A percentile compares a stretch with the other conserved stretches of the same genome.
phyloP scores from a whole-genome alignment of 1,140 invertebrate genomes.

The Protaetia brevitarsis region DNA sequence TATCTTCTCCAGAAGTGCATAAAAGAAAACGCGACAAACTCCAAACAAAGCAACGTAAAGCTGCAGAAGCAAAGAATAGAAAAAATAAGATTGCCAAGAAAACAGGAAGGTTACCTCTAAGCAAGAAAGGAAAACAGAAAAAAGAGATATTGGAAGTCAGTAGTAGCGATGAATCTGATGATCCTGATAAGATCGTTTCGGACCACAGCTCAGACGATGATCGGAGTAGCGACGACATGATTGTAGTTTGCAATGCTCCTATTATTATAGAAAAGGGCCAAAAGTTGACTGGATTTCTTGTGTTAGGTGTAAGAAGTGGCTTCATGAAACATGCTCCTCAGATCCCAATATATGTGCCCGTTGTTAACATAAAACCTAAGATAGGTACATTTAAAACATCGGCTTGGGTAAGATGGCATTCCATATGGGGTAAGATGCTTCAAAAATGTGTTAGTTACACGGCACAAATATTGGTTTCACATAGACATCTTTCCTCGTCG shows the following conservation, averaged over 20 bases:
- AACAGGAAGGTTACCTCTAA: not conserved
- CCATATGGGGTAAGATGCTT: too few species aligned
- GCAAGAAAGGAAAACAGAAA: not conserved
- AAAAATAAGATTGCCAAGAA: not conserved
- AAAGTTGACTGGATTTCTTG: slow-evolving; percentile 4
- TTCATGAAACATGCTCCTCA: slow-evolving; percentile 5
- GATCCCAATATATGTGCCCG: too few species aligned
- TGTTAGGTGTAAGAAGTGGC: not conserved
- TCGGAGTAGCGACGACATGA: not conserved
- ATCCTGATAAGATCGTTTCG: not conserved
- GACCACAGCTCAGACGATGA: not conserved
- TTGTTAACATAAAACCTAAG: too few species aligned
- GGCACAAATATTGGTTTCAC: too few species aligned
- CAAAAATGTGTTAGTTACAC: too few species aligned
- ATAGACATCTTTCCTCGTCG: too few species aligned
- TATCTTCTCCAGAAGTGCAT: slow-evolving; percentile 3
- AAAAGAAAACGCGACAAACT: slow-evolving; percentile 7
- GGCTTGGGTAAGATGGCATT: too few species aligned
- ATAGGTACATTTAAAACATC: too few species aligned
- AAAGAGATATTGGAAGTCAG: not conserved
- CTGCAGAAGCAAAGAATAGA: not conserved
- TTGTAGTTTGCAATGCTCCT: not conserved
- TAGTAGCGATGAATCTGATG: not conserved
- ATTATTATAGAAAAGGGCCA: slow-evolving; percentile 5
- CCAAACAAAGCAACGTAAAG: not conserved